Conservation (phyloP, 2,113 vertebrate species). For the Poeciliopsis retropinna region DNA sequence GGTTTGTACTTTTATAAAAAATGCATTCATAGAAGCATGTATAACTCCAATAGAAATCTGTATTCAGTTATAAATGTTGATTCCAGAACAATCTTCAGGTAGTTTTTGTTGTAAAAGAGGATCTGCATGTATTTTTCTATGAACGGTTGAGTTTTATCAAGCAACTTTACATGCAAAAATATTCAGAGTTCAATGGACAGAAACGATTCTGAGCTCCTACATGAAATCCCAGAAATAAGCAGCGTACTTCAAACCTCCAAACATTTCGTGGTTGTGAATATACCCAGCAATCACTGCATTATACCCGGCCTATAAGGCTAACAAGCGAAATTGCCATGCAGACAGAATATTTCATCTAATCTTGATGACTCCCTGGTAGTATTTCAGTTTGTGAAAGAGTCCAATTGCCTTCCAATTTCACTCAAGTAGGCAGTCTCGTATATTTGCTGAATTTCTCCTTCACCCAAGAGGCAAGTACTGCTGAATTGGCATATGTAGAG, state of each 20-base stretch:
- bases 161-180: background rate
- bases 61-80: too few relatives aligned
- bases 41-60: too few relatives aligned
- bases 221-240: background rate
- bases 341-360: constrained; percentile 19
- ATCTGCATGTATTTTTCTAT: background rate
- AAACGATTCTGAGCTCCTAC: background rate
- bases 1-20: too few relatives aligned
- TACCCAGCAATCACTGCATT: constrained; percentile 4
- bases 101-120: background rate
- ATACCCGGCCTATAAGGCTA: background rate
- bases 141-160: background rate
- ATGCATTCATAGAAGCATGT: too few relatives aligned
- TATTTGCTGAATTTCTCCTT: constrained; percentile 34
- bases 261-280: background rate
- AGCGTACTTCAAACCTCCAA: background rate
- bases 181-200: background rate
- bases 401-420: constrained; percentile 13
- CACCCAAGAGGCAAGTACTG: constrained; percentile 7
- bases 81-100: background rate
- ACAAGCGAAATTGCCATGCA: constrained; percentile 1
- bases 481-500: constrained; percentile 26
- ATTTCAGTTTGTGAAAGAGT: constrained; percentile 3
- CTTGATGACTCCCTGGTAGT: background rate
- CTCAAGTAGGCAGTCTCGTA: constrained; percentile 19